A percentile compares a stretch with the other conserved stretches of the same genome.
Conservation (phyloP, 2,113 vertebrate species). For the Corydoras maculifer region DNA sequence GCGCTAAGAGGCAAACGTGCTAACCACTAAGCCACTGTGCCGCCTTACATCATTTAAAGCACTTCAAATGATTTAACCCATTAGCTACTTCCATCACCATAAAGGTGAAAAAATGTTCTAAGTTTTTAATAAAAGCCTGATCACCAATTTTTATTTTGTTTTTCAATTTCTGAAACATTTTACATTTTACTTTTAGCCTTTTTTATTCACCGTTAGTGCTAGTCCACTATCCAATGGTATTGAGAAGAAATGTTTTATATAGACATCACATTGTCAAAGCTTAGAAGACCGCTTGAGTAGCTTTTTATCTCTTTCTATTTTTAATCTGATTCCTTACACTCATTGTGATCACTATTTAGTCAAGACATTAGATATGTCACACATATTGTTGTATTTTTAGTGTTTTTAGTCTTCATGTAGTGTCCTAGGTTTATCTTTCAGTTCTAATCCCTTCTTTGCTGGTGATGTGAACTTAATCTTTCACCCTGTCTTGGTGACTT, state of each 20-base stretch:
- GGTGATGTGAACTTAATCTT: not conserved
- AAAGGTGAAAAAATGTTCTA: not conserved
- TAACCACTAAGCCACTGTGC: too few species aligned
- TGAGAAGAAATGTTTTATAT: not conserved
- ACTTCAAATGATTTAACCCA: too few species aligned
- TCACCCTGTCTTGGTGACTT: not conserved
- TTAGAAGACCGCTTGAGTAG: not conserved
- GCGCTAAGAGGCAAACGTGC: too few species aligned
- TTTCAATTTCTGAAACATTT: not conserved
- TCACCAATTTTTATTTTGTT: not conserved
- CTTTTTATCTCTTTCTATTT: not conserved
- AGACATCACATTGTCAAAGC: not conserved
- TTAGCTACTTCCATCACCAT: not conserved
- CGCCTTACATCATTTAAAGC: too few species aligned
- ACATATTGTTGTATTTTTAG: not conserved
- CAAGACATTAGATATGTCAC: not conserved
- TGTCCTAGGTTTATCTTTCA: not conserved
- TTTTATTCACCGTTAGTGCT: too few species aligned
- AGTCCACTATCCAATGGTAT: not conserved
- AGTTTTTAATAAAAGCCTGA: not conserved
- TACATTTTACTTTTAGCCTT: too few species aligned
- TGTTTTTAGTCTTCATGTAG: not conserved
- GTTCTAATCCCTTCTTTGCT: not conserved
- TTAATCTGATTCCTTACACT: not conserved
- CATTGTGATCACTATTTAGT: not conserved